phyloP scores from a whole-genome alignment of 2,113 vertebrate genomes.

The Gracilinanus agilis region DNA sequence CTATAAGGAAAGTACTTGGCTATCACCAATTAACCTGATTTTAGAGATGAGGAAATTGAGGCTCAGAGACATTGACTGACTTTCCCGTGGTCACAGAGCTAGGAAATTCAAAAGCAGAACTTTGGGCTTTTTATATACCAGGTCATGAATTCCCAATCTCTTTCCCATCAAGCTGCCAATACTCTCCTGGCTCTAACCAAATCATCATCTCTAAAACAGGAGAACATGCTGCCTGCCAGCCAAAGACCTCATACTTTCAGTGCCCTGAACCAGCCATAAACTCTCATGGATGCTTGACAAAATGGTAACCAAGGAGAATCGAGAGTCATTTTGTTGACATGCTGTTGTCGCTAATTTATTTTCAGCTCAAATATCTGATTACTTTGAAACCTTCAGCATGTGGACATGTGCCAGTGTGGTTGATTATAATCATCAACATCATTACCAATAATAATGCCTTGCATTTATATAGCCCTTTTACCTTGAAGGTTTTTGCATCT shows the following conservation, averaged over 20 bases:
- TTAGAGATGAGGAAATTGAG: neutral
- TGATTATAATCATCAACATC: constrained; percentile 15
- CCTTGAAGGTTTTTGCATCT: neutral
- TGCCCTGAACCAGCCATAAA: neutral
- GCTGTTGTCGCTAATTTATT: constrained; percentile 31
- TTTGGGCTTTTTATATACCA: neutral
- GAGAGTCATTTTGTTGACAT: neutral
- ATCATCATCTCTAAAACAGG: neutral
- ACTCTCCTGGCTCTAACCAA: neutral
- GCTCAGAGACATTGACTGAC: neutral
- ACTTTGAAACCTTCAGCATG: constrained; percentile 1
- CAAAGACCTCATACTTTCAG: neutral
- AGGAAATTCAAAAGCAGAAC: neutral
- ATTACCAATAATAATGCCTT: constrained; percentile 6
- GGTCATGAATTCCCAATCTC: neutral
- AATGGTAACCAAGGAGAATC: neutral
- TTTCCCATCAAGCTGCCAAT: neutral
- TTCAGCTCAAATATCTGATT: constrained; percentile 29
- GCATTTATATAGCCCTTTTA: constrained; percentile 16
- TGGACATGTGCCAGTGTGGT: neutral
- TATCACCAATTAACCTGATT: neutral
- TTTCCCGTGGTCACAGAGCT: neutral
- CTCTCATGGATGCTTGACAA: neutral
- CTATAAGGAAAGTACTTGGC: neutral
- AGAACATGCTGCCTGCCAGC: neutral